phyloP scores from a whole-genome alignment of 2,113 vertebrate genomes.

The Otocyon megalotis region DNA sequence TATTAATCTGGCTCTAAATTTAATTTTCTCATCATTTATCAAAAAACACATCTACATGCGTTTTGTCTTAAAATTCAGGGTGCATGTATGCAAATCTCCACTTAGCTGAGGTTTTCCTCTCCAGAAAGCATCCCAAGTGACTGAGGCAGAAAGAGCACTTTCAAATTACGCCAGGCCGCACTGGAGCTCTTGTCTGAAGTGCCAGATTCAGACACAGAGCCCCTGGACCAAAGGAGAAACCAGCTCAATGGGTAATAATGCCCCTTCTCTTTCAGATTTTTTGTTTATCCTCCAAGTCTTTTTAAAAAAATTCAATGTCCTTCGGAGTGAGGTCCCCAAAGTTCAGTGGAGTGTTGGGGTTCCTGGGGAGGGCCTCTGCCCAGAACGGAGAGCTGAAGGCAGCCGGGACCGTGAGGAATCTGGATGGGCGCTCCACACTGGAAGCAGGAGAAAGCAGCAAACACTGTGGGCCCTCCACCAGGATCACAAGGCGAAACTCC shows the following conservation, averaged over 20 bases:
- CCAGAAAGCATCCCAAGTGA: background rate
- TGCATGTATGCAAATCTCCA: background rate
- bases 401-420: accelerated
- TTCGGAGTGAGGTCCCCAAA: background rate
- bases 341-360: too few relatives aligned
- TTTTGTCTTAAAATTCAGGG: background rate
- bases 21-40: background rate
- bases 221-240: background rate
- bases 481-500: background rate
- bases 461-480: background rate
- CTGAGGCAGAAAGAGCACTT: background rate
- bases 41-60: background rate
- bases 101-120: background rate
- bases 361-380: background rate
- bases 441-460: background rate
- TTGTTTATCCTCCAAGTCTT: background rate
- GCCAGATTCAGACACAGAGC: background rate
- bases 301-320: background rate
- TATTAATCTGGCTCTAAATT: background rate
- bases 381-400: background rate
- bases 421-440: accelerated
- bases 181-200: accelerated
- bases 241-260: background rate
- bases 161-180: accelerated
- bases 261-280: background rate